Evolutionary conservation across 2,113 vertebrate genomes (phyloP).

Genomic region (Strigops habroptila): DNA sequence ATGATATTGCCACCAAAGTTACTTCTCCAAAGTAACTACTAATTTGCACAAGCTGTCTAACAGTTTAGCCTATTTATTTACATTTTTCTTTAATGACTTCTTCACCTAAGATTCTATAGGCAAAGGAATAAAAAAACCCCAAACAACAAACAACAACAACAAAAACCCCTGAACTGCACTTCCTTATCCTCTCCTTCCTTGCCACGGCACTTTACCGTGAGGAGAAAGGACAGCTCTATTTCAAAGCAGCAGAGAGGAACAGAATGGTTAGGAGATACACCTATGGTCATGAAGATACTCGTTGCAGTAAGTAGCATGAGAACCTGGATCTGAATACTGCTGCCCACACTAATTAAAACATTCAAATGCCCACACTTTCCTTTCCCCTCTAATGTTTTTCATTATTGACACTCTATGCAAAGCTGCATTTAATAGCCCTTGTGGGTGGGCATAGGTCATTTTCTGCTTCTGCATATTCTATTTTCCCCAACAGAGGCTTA

Average conservation of each 20-base stretch:
- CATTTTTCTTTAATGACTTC: not conserved
- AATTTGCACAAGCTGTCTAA: not conserved
- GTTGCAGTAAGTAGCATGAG: not conserved
- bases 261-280: not conserved
- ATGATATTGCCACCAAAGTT: not conserved
- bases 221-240: not conserved
- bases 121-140: not conserved
- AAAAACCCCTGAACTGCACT: fast-evolving
- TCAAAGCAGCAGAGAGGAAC: not conserved
- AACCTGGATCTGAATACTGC: not conserved
- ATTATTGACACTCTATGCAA: not conserved
- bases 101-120: not conserved
- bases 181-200: not conserved
- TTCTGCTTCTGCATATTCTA: constrained; percentile 20
- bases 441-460: constrained; percentile 31
- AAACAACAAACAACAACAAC: not conserved
- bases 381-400: not conserved
- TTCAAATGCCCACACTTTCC: not conserved
- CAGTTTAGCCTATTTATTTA: not conserved
- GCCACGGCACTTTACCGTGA: not conserved
- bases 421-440: not conserved
- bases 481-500: constrained; percentile 55
- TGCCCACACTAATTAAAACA: not conserved
- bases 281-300: not conserved
- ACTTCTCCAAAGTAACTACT: not conserved